A percentile compares a stretch with the other conserved stretches of the same genome.
phyloP scores from a whole-genome alignment of 2,797 vertebrate species.

The Oreonectes daqikongensis region DNA sequence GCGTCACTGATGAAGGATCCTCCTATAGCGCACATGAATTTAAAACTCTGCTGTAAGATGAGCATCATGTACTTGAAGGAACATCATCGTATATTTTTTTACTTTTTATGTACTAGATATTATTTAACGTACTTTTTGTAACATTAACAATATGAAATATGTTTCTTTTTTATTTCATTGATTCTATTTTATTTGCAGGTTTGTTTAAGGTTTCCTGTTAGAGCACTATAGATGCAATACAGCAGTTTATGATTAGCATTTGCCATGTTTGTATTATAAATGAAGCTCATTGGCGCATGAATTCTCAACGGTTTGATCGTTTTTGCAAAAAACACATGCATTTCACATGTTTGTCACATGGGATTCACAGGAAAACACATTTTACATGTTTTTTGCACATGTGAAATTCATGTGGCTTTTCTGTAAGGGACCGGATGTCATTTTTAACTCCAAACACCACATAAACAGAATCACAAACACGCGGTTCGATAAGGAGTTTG shows the following conservation, averaged over 20 bases:
- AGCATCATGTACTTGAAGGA: too few relatives aligned
- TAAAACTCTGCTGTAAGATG: too few relatives aligned
- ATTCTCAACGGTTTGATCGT: conserved; percentile 7
- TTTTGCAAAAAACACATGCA: neutral
- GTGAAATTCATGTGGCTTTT: too few relatives aligned
- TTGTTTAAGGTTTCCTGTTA: neutral
- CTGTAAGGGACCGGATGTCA: conserved; percentile 16
- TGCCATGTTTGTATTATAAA: neutral
- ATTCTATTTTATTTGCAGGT: neutral
- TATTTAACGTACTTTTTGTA: neutral
- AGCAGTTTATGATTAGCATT: neutral
- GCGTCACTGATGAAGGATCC: neutral
- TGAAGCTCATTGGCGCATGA: neutral
- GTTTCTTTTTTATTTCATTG: neutral
- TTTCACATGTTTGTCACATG: too few relatives aligned
- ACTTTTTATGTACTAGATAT: neutral
- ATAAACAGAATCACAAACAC: neutral
- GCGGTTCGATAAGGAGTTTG: neutral
- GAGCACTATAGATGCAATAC: too few relatives aligned
- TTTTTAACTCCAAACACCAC: conserved; percentile 1
- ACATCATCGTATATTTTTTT: too few relatives aligned
- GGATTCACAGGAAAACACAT: too few relatives aligned
- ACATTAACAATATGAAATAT: too few relatives aligned
- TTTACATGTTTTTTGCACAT: too few relatives aligned
- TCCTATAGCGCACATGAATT: too few relatives aligned